These are phyloP conservation scores for Martes martes DNA, from an alignment of 2,113 vertebrate genomes.

Conservation along the genomic window DNA sequence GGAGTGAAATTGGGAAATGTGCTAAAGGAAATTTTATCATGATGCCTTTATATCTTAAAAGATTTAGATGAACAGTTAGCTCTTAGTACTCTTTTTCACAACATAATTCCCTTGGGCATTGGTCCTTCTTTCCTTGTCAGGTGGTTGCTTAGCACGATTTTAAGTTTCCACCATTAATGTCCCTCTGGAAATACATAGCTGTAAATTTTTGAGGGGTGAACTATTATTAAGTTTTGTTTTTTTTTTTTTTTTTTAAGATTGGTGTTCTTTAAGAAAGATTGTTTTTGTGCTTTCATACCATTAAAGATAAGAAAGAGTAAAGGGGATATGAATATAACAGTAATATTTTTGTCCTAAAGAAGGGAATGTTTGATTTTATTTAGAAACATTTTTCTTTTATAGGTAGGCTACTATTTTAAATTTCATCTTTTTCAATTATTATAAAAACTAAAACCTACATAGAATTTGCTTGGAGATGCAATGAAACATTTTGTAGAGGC, in stretches of 20 bases:
- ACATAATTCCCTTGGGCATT: neutral
- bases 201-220: neutral
- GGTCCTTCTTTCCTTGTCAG: neutral
- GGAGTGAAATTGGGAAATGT: neutral
- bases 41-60: neutral
- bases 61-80: neutral
- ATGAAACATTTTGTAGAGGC: neutral
- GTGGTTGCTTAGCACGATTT: neutral
- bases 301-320: neutral
- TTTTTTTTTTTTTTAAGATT: neutral
- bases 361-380: neutral
- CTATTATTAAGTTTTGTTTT: neutral
- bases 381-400: constrained; percentile 2
- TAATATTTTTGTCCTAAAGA: constrained; percentile 21
- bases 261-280: neutral
- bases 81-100: neutral
- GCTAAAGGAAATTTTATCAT: neutral
- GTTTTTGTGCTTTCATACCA: neutral
- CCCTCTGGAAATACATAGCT: neutral
- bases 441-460: neutral
- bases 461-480: neutral
- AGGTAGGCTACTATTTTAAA: neutral
- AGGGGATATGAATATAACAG: neutral
- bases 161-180: neutral
- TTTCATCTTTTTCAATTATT: neutral